These are phyloP conservation scores for Platycnemis pennipes DNA, from an alignment of 2,888 invertebrate species.

Conservation along the genomic window DNA sequence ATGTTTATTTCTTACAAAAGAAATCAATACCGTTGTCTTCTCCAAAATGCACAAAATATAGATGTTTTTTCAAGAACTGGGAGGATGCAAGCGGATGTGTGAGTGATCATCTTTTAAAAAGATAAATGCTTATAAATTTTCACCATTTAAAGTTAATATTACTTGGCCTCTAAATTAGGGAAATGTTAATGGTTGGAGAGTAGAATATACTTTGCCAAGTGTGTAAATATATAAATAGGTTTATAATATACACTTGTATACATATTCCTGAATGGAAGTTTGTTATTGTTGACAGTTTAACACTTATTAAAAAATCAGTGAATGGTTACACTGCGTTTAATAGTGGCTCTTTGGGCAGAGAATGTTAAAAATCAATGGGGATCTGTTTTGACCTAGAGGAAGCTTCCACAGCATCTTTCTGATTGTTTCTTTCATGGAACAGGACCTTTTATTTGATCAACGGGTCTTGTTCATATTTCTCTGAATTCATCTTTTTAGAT, in stretches of 20 bases:
- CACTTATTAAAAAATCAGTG: slow-evolving; percentile 42
- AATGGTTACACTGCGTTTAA: slow-evolving; percentile 63
- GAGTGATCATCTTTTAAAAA: slow-evolving; percentile 63
- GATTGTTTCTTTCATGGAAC: slow-evolving; percentile 25
- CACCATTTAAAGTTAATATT: slow-evolving; percentile 53
- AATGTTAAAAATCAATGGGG: slow-evolving; percentile 34
- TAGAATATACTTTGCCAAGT: slow-evolving; percentile 56
- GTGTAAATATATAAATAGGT: slow-evolving; percentile 63
- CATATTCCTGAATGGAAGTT: slow-evolving; percentile 60
- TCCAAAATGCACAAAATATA: slow-evolving; percentile 58
- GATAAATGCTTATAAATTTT: slow-evolving; percentile 30
- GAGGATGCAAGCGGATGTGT: slow-evolving; percentile 57
- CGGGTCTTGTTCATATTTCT: slow-evolving; percentile 9
- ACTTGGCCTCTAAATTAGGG: slow-evolving; percentile 58
- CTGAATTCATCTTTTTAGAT: slow-evolving; percentile 25
- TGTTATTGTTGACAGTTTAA: slow-evolving; percentile 55
- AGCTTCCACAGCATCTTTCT: slow-evolving; percentile 50
- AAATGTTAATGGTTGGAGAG: slow-evolving; percentile 48
- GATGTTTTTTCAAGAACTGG: slow-evolving; percentile 45
- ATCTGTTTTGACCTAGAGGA: slow-evolving; percentile 43
- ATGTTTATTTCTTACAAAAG: slow-evolving; percentile 43
- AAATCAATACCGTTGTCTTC: slow-evolving; percentile 46
- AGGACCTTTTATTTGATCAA: slow-evolving; percentile 45
- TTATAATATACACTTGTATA: slow-evolving; percentile 63
- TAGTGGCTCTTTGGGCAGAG: slow-evolving; percentile 63